phyloP scores from a whole-genome alignment of 2,113 vertebrate genomes.

The Sprattus sprattus region DNA sequence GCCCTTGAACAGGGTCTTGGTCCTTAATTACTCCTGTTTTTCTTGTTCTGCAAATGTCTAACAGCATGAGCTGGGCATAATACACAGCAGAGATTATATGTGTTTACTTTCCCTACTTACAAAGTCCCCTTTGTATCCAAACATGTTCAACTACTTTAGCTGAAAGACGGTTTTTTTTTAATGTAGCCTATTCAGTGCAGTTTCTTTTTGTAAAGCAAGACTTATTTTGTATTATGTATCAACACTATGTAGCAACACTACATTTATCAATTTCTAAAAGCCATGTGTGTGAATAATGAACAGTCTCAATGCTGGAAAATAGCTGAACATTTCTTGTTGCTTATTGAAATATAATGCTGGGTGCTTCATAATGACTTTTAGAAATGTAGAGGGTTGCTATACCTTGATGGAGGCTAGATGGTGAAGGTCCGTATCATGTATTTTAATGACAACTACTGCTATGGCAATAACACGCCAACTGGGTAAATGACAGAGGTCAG shows the following conservation, averaged over 20 bases:
- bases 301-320: too few relatives aligned
- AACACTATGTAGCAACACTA: neutral
- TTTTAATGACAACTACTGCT: neutral
- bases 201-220: neutral
- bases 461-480: neutral
- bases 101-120: neutral
- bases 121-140: neutral
- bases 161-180: neutral
- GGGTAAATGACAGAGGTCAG: neutral
- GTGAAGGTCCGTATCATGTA: neutral
- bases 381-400: too few relatives aligned
- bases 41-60: slow-evolving; percentile 45
- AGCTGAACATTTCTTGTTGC: neutral
- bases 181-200: neutral
- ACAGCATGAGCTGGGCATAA: slow-evolving; percentile 44
- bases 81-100: slow-evolving; percentile 52
- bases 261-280: neutral
- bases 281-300: neutral
- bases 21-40: slow-evolving; percentile 65
- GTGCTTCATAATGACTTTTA: neutral
- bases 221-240: neutral
- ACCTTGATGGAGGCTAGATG: too few relatives aligned
- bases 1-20: slow-evolving; percentile 65
- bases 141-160: neutral
- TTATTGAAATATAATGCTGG: neutral